Conservation (phyloP, 2,888 invertebrate species). For the Aporophyla nigra region DNA sequence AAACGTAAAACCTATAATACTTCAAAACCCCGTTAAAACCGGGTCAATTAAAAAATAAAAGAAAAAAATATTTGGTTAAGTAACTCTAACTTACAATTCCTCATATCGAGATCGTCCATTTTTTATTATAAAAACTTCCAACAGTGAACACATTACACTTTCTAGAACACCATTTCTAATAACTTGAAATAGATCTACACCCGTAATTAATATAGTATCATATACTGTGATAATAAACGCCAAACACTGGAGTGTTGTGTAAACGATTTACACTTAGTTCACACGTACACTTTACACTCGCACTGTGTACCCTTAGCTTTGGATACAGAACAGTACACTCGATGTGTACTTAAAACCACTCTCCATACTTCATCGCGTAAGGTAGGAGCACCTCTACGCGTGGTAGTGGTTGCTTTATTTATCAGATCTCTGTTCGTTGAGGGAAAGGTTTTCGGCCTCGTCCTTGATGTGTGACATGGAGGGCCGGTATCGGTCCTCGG, state of each 20-base stretch:
- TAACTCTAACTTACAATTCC: constrained; percentile 80
- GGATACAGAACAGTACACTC: constrained; percentile 27
- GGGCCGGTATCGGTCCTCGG: constrained; percentile 85
- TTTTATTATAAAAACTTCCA: constrained; percentile 79
- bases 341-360: constrained; percentile 1
- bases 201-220: constrained; percentile 83
- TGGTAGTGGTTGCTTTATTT: constrained; percentile 75
- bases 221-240: constrained; percentile 71
- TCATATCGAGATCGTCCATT: constrained; percentile 81
- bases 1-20: constrained; percentile 88
- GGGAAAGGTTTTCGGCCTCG: constrained; percentile 89
- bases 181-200: constrained; percentile 88
- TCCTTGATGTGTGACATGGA: constrained; percentile 87
- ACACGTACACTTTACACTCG: constrained; percentile 53
- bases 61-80: constrained; percentile 84
- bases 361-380: background rate
- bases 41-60: constrained; percentile 80
- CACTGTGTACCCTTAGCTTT: constrained; percentile 42
- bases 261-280: constrained; percentile 51
- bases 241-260: constrained; percentile 66
- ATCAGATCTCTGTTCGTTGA: constrained; percentile 89
- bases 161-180: constrained; percentile 83
- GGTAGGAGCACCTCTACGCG: background rate
- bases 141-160: constrained; percentile 88
- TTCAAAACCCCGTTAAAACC: constrained; percentile 88